Conservation (phyloP, 2,113 vertebrate species). For the Neodon shergylaensis region DNA sequence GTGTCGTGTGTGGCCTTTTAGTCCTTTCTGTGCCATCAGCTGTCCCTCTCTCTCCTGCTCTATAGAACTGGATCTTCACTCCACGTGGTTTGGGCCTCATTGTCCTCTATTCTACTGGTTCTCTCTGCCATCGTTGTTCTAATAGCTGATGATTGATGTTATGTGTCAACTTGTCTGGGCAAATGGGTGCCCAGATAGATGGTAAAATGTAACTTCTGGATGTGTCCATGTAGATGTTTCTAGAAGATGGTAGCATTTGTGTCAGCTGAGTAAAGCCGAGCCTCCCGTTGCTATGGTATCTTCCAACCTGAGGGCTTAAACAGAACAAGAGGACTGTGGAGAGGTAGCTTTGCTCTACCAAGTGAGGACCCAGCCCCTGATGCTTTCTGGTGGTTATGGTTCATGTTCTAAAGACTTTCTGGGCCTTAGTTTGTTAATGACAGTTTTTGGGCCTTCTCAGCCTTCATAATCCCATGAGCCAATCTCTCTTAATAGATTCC, state of each 20-base stretch:
- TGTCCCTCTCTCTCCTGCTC: background rate
- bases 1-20: background rate
- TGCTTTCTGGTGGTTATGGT: background rate
- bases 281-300: background rate
- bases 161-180: background rate
- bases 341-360: background rate
- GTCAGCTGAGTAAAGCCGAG: background rate
- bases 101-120: background rate
- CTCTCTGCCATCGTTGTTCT: background rate
- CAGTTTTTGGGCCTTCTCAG: background rate
- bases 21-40: background rate
- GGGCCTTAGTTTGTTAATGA: background rate
- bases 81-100: rapidly evolving
- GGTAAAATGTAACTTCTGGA: background rate
- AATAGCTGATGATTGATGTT: background rate
- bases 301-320: background rate
- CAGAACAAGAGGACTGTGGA: background rate
- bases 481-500: background rate
- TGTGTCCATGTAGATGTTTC: background rate
- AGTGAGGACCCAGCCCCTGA: background rate
- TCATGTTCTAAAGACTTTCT: background rate
- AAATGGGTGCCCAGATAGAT: background rate
- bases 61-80: background rate
- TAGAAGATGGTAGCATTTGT: background rate
- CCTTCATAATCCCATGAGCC: background rate